These are phyloP conservation scores for Leucozona laternaria DNA, from an alignment of 2,888 invertebrate genomes.

Conservation along the genomic window DNA sequence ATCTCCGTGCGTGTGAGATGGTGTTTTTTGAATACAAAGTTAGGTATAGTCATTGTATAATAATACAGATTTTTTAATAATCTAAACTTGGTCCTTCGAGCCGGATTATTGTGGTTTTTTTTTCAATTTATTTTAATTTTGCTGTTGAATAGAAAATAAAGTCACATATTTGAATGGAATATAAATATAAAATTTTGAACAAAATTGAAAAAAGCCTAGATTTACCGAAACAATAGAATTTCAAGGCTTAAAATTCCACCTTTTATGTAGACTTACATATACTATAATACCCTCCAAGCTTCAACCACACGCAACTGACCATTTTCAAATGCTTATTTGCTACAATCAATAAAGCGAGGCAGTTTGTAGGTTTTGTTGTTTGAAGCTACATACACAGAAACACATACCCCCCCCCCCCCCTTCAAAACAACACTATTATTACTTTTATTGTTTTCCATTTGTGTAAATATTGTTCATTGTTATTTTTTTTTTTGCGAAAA, in stretches of 20 bases:
- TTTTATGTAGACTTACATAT: no score
- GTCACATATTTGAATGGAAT: neutral
- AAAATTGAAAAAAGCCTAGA: constrained; percentile 1
- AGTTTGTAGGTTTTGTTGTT: constrained; percentile 8
- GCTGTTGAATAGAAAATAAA: neutral
- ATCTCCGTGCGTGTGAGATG: neutral
- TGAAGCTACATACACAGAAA: no score
- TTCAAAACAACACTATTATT: constrained; percentile 42
- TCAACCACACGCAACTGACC: constrained; percentile 14
- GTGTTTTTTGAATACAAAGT: neutral
- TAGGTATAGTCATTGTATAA: neutral
- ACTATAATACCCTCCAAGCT: neutral
- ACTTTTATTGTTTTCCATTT: constrained; percentile 52
- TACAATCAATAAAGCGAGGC: constrained; percentile 12
- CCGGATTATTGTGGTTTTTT: neutral
- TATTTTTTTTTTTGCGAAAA: constrained; percentile 9
- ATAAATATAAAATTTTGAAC: neutral
- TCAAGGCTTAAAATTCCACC: neutral
- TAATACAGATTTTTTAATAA: neutral
- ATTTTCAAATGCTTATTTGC: constrained; percentile 21
- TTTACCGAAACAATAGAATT: constrained; percentile 6
- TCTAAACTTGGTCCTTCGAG: constrained; percentile 21
- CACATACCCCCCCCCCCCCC: no score
- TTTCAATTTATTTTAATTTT: neutral
- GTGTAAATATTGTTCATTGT: constrained; percentile 58